These are phyloP conservation scores for Pelmatolapia mariae DNA, from an alignment of 2,113 vertebrate genomes.

Conservation along the genomic window DNA sequence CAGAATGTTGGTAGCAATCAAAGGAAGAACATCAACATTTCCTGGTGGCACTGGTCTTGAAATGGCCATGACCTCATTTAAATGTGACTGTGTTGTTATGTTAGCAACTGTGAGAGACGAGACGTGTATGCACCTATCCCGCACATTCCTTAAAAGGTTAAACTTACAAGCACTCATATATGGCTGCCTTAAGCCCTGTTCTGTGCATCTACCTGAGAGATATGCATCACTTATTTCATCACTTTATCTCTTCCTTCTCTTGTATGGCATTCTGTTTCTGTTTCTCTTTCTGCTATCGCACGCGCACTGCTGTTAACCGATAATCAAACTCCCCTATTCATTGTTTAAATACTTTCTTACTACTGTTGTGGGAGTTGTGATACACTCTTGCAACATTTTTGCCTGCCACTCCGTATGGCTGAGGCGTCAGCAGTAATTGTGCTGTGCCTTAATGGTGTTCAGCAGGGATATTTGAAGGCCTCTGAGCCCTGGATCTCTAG, in stretches of 20 bases:
- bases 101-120: not conserved
- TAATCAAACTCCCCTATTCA: slow-evolving; percentile 6
- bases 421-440: slow-evolving; percentile 36
- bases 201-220: slow-evolving; percentile 3
- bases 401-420: not conserved
- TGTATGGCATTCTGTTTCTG: not conserved
- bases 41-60: not conserved
- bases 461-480: slow-evolving; percentile 39
- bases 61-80: not conserved
- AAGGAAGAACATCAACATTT: not conserved
- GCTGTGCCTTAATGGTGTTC: slow-evolving; percentile 22
- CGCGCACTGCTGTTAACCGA: not conserved
- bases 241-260: not conserved
- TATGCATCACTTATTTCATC: slow-evolving; percentile 6
- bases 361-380: slow-evolving; percentile 23
- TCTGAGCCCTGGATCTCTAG: slow-evolving; percentile 52
- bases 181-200: slow-evolving; percentile 24
- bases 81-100: not conserved
- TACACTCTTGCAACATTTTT: slow-evolving; percentile 12
- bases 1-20: not conserved
- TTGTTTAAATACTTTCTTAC: slow-evolving; percentile 36
- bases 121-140: not conserved
- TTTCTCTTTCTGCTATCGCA: not conserved
- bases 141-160: slow-evolving; percentile 15
- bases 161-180: slow-evolving; percentile 40